Conservation (phyloP, 2,113 vertebrate species). For the Dipodomys ordii region DNA sequence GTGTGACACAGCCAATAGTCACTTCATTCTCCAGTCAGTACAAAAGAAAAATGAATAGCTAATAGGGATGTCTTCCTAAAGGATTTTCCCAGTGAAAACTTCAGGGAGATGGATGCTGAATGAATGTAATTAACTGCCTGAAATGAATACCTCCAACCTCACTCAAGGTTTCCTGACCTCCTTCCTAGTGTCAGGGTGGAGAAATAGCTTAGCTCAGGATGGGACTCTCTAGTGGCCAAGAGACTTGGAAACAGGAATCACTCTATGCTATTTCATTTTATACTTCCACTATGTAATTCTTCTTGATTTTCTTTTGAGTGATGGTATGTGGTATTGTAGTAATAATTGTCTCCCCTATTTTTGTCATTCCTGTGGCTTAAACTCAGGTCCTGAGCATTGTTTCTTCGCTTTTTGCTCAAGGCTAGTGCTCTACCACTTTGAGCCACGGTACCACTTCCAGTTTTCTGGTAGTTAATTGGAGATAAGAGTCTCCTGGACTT, state of each 20-base stretch:
- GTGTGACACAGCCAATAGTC: slow-evolving; percentile 74
- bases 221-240: not conserved
- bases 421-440: too few relatives aligned
- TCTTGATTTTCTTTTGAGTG: not conserved
- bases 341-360: not conserved
- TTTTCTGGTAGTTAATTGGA: too few relatives aligned
- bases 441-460: too few relatives aligned
- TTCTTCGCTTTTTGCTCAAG: too few relatives aligned
- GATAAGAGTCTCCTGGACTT: too few relatives aligned
- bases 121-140: slow-evolving; percentile 82
- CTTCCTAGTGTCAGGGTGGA: slow-evolving; percentile 72
- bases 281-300: not conserved
- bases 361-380: too few relatives aligned
- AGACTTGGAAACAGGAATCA: not conserved
- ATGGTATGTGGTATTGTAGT: not conserved
- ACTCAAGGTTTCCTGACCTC: slow-evolving; percentile 78
- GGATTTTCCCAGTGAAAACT: slow-evolving; percentile 78
- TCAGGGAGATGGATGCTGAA: slow-evolving; percentile 74
- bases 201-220: slow-evolving; percentile 46
- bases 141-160: slow-evolving; percentile 79
- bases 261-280: not conserved
- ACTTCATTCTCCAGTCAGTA: slow-evolving; percentile 70
- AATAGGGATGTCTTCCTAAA: slow-evolving; percentile 76
- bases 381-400: too few relatives aligned
- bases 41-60: slow-evolving; percentile 76